Base-by-base conservation (phyloP, 2,797 vertebrate species). In the Poecilia velifera region DNA sequence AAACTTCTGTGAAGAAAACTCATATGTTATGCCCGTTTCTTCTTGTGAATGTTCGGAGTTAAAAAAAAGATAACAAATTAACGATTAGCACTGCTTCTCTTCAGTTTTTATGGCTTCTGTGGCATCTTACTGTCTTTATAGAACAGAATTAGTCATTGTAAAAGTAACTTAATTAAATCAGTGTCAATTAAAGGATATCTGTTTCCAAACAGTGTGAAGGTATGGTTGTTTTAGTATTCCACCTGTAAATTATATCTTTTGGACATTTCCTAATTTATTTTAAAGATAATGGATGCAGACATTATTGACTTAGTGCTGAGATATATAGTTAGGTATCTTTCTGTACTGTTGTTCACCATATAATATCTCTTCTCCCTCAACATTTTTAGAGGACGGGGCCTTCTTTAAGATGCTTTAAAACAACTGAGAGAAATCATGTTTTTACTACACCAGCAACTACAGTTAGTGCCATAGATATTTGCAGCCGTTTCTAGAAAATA, bases 121-220 rank as follows among this genome's bases (percentile, higher is more conserved):
- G 73, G 81, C 86, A 86, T 41, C 79, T 76, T 74, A 85, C 72
- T 81, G 12, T 90, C 49, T 83, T 84, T 59, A 73, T 83, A 51
- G 73, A 80, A 81, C 76, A 73, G 36, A 53, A 36, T 64, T 84
- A 66, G 55, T 7, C 34, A 51, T 81, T 73, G 74, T 13, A 10
- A 83, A 84, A 78, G 59, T 77, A 74, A 4, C 16, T 76, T 31
- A 39, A 82, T 76, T 13, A 64, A 77, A 79, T 82, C 14, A 73
- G 20, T 66, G 57, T 5, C 77, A 86, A 82, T 83, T 39, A 68
- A 81, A 76, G 78, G 46, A 36, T 18, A 80, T 79, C n/a, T 12
- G 28, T 62, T 73, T 71, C 6, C 76, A 73, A 81, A 71, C 31
- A 68, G 47, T 55, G 77, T 10, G 0, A 1, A 62, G 64, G 46